Percentiles rank a stretch among this genome's conserved stretches.
These are phyloP conservation scores for Protula sp. DNA, from an alignment of 2,888 invertebrate genomes.

Conservation along the genomic window DNA sequence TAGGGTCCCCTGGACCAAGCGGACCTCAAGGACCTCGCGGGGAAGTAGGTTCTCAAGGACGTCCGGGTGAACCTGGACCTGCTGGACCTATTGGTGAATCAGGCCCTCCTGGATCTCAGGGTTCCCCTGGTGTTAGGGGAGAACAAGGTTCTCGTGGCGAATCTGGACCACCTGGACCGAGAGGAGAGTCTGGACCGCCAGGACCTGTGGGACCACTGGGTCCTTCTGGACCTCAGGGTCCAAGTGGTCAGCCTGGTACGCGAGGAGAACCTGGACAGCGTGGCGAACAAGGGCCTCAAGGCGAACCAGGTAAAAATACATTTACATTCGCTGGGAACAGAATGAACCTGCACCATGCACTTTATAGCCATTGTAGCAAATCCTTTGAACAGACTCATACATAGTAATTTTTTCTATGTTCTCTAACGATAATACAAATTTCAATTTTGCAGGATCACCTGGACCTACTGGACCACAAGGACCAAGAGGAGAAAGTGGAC, in stretches of 20 bases:
- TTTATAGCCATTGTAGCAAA: neutral
- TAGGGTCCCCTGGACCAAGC: slow-evolving; percentile 2
- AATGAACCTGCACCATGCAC: too few species aligned
- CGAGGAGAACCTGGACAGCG: slow-evolving; percentile 6
- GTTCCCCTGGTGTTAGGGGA: slow-evolving; percentile 4
- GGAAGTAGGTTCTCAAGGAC: slow-evolving; percentile 5
- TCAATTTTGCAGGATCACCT: neutral
- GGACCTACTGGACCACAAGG: slow-evolving; percentile 6
- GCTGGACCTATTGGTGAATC: slow-evolving; percentile 13
- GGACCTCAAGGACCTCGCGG: slow-evolving; percentile 14
- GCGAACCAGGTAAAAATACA: too few species aligned
- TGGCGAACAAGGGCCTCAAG: slow-evolving; percentile 6
- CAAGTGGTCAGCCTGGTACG: slow-evolving; percentile 14
- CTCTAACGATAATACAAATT: too few species aligned
- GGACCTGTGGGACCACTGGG: slow-evolving; percentile 15
- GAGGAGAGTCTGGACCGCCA: slow-evolving; percentile 8
- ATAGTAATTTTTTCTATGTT: too few species aligned
- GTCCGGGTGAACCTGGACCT: slow-evolving; percentile 18
- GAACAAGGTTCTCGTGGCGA: slow-evolving; percentile 3
- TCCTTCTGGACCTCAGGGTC: slow-evolving; percentile 10
- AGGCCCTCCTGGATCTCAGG: slow-evolving; percentile 3
- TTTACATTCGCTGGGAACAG: too few species aligned
- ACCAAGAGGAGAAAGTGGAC: neutral
- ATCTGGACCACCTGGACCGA: slow-evolving; percentile 5
- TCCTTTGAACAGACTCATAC: neutral